These are phyloP conservation scores for Cheilosia pagana DNA, from an alignment of 2,888 invertebrate species.

Conservation along the genomic window DNA sequence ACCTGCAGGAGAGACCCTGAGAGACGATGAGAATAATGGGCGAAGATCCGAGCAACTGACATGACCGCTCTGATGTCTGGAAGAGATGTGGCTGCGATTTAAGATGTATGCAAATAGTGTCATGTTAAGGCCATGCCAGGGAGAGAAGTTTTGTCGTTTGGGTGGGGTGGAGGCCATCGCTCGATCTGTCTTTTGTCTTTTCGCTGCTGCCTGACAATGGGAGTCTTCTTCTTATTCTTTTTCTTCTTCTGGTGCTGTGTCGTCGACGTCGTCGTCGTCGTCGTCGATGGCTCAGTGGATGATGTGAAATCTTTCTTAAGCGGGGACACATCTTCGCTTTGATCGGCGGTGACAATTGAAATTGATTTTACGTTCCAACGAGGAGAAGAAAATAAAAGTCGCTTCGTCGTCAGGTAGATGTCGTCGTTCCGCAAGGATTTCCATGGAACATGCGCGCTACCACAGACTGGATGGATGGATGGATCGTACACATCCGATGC, in stretches of 20 bases:
- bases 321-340: conserved; percentile 71
- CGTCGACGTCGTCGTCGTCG: neutral
- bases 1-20: conserved; percentile 21
- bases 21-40: conserved; percentile 64
- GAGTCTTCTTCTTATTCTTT: conserved; percentile 22
- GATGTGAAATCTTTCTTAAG: conserved; percentile 72
- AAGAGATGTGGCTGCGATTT: conserved; percentile 76
- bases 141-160: conserved; percentile 62
- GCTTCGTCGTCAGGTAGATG: conserved; percentile 57
- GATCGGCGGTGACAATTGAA: conserved; percentile 75
- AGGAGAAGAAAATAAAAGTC: conserved; percentile 12
- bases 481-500: conserved; percentile 49
- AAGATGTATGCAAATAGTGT: conserved; percentile 78
- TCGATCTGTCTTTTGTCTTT: conserved; percentile 61
- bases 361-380: conserved; percentile 65
- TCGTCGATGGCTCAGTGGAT: conserved; percentile 35
- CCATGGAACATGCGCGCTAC: conserved; percentile 56
- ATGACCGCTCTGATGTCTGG: conserved; percentile 76
- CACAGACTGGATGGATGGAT: conserved; percentile 29
- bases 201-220: conserved; percentile 62
- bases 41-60: conserved; percentile 73
- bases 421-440: conserved; percentile 63
- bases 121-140: conserved; percentile 71
- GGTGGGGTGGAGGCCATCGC: conserved; percentile 49
- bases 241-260: conserved; percentile 2